Evolutionary conservation across 2,888 invertebrate species (phyloP).

Genomic region (Leptinotarsa tumamoca): DNA sequence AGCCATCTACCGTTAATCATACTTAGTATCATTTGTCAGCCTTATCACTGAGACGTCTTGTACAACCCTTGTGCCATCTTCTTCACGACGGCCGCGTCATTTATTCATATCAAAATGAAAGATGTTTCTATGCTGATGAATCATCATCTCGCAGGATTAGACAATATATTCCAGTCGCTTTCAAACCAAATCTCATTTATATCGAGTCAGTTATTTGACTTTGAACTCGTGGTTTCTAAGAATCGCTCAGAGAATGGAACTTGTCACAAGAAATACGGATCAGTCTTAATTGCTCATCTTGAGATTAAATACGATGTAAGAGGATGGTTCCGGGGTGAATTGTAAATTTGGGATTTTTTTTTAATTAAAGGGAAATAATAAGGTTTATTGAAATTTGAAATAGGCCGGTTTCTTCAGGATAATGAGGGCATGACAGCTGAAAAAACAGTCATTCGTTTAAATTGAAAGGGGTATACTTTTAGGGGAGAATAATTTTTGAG

Average conservation of each 20-base stretch:
- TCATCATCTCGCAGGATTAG: slow-evolving; percentile 42
- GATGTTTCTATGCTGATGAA: slow-evolving; percentile 41
- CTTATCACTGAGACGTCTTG: slow-evolving; percentile 54
- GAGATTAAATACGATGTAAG: slow-evolving; percentile 23
- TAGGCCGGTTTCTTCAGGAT: slow-evolving; percentile 20
- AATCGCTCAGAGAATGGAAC: slow-evolving; percentile 15
- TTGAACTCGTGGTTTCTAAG: slow-evolving; percentile 35
- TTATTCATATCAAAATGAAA: slow-evolving; percentile 46
- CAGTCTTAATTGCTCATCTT: slow-evolving; percentile 19
- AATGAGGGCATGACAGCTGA: slow-evolving; percentile 12
- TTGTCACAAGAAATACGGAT: slow-evolving; percentile 24
- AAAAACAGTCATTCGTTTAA: too few species aligned
- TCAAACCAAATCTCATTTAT: slow-evolving; percentile 42
- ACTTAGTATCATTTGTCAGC: slow-evolving; percentile 57
- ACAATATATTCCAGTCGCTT: slow-evolving; percentile 43
- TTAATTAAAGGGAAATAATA: slow-evolving; percentile 42
- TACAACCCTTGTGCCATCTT: slow-evolving; percentile 47
- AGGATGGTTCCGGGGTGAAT: slow-evolving; percentile 11
- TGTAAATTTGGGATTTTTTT: slow-evolving; percentile 38
- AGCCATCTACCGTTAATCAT: slow-evolving; percentile 52
- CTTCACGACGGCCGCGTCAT: slow-evolving; percentile 44
- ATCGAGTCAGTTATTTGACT: slow-evolving; percentile 30
- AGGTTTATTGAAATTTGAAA: slow-evolving; percentile 28
- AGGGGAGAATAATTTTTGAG: too few species aligned
- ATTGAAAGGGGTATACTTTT: too few species aligned